These are phyloP conservation scores for Pristionchus fissidentatus DNA, from an alignment of 2,888 invertebrate species.

Conservation along the genomic window DNA sequence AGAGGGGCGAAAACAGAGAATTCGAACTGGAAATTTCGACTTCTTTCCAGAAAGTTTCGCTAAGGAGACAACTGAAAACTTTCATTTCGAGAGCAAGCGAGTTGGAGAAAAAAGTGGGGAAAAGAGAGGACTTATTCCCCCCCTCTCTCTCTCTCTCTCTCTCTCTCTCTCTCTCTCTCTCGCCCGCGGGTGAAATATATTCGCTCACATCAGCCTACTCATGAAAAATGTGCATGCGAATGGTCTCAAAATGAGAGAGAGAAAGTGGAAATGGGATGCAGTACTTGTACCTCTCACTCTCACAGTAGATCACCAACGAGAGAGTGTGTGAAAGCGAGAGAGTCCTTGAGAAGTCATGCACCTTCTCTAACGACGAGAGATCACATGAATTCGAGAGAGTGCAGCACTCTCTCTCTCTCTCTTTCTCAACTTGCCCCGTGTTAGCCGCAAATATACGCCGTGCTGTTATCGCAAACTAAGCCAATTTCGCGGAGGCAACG, in stretches of 20 bases:
- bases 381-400: neutral
- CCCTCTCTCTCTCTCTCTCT: no score
- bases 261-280: neutral
- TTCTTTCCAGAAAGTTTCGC: no score
- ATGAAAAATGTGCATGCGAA: conserved; percentile 40
- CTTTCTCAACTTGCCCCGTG: no score
- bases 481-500: no score
- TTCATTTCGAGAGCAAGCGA: conserved; percentile 10
- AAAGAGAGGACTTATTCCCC: neutral
- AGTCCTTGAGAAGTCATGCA: neutral
- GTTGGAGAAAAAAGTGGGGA: neutral
- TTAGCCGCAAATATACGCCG: no score
- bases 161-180: no score
- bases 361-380: neutral
- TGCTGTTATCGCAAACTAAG: no score
- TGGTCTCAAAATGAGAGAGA: conserved; percentile 19
- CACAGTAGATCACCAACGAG: no score
- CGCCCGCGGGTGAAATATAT: conserved; percentile 28
- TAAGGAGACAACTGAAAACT: neutral
- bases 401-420: no score
- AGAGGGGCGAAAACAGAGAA: neutral
- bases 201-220: conserved; percentile 5
- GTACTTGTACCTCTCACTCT: no score
- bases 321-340: no score
- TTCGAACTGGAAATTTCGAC: neutral